A percentile compares a stretch with the other conserved stretches of the same genome.
These are phyloP conservation scores for Caenorhabditis japonica DNA, from an alignment of 2,888 invertebrate species.

Conservation along the genomic window DNA sequence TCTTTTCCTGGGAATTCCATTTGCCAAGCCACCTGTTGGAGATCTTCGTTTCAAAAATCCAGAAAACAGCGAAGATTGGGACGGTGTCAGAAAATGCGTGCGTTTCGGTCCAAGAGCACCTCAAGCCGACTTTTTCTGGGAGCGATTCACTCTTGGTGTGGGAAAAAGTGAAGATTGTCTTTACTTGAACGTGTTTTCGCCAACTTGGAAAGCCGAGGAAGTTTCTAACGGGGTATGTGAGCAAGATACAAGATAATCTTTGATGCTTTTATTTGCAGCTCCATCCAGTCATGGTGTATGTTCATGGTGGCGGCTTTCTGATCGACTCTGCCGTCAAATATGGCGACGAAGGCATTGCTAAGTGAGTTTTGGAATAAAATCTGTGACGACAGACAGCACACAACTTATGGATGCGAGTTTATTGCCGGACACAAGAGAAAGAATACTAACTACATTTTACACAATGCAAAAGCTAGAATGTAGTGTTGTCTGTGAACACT, in stretches of 20 bases:
- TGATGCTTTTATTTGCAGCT: constrained; percentile 39
- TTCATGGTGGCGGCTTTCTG: constrained; percentile 67
- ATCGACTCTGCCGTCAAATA: constrained; percentile 68
- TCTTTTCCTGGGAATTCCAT: constrained; percentile 71
- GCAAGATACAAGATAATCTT: background rate
- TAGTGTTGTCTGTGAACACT: constrained; percentile 14
- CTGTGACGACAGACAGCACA: background rate
- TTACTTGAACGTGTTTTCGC: constrained; percentile 70
- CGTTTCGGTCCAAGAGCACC: constrained; percentile 64
- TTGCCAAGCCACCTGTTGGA: constrained; percentile 72
- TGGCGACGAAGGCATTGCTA: constrained; percentile 67
- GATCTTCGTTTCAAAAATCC: constrained; percentile 70
- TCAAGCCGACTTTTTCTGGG: constrained; percentile 70
- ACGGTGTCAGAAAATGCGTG: constrained; percentile 56
- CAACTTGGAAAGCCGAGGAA: constrained; percentile 61
- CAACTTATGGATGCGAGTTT: constrained; percentile 6
- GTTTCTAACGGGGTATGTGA: constrained; percentile 40
- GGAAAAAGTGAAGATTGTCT: constrained; percentile 73
- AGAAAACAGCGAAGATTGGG: constrained; percentile 66
- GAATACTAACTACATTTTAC: constrained; percentile 22
- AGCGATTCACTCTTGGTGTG: constrained; percentile 56
- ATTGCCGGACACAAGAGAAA: background rate
- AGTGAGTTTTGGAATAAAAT: constrained; percentile 48
- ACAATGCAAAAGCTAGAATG: constrained; percentile 13
- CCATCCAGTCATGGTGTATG: constrained; percentile 65